Percentiles rank a stretch among this genome's conserved stretches.
Conservation (phyloP, 1,140 invertebrate genomes). For the Zaprionus inermis region DNA sequence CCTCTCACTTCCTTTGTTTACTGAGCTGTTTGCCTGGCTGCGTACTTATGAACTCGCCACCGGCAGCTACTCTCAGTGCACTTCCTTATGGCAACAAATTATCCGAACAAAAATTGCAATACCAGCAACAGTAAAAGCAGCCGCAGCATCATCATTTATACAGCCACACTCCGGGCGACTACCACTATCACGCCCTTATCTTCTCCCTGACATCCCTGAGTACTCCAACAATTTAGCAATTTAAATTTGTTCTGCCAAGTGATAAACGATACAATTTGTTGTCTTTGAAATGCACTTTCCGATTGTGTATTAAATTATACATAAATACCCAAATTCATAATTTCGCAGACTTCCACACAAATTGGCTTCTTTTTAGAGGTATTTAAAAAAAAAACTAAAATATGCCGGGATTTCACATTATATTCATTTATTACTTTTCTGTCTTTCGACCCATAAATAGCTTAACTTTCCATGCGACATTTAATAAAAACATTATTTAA, state of each 20-base stretch:
- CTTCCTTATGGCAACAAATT: conserved; percentile 48
- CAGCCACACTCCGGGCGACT: not conserved
- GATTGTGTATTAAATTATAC: conserved; percentile 35
- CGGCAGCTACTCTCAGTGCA: conserved; percentile 37
- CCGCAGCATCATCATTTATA: conserved; percentile 36
- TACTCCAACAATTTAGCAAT: conserved; percentile 44
- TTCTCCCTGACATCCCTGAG: not conserved
- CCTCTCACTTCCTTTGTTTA: not conserved
- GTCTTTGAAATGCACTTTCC: conserved; percentile 41
- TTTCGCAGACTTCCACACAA: not conserved
- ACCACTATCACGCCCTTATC: not conserved
- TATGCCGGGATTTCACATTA: not conserved
- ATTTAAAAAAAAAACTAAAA: not conserved
- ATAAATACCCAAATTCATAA: conserved; percentile 22
- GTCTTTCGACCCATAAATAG: not conserved
- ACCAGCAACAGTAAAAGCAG: conserved; percentile 21
- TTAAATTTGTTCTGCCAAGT: conserved; percentile 57
- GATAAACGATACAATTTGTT: conserved; percentile 61
- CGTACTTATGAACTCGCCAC: conserved; percentile 42
- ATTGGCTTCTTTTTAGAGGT: not conserved
- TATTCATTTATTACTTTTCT: not conserved
- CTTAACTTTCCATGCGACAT: too few relatives aligned
- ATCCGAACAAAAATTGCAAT: conserved; percentile 36
- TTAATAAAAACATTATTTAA: not conserved
- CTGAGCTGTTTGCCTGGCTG: conserved; percentile 17